A percentile compares a stretch with the other conserved stretches of the same genome.
These are phyloP conservation scores for Styela plicata DNA, from an alignment of 23 tunicate genomes.

Conservation along the genomic window DNA sequence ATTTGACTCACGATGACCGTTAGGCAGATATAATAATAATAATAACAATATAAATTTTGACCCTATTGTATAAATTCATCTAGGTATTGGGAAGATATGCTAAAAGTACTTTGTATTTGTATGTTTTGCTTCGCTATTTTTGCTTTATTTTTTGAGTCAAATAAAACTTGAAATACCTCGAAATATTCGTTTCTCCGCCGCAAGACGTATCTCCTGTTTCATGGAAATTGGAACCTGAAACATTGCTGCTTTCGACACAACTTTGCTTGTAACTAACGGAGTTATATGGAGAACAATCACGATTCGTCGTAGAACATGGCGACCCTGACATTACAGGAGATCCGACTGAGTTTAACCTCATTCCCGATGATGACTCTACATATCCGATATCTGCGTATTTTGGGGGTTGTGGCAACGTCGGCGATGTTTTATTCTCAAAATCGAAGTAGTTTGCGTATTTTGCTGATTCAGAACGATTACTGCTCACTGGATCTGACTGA, in stretches of 20 bases:
- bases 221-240: background rate
- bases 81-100: too few species aligned
- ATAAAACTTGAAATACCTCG: too few species aligned
- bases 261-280: constrained; percentile 1
- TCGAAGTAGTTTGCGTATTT: background rate
- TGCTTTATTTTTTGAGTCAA: too few species aligned
- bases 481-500: background rate
- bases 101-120: too few species aligned
- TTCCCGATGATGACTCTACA: constrained; percentile 11
- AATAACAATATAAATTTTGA: too few species aligned
- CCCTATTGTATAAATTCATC: too few species aligned
- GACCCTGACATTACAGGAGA: constrained; percentile 22
- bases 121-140: too few species aligned
- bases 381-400: constrained; percentile 25
- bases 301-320: constrained; percentile 25
- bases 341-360: constrained; percentile 25
- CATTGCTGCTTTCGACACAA: background rate
- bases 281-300: constrained; percentile 10
- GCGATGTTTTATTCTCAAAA: background rate
- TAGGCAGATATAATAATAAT: too few species aligned
- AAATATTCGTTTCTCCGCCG: background rate
- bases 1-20: too few species aligned
- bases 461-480: background rate
- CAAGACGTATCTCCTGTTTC: background rate
- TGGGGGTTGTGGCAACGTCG: constrained; percentile 5